Evolutionary conservation across 2,113 vertebrate species (phyloP).

Genomic region (Columba janthina): DNA sequence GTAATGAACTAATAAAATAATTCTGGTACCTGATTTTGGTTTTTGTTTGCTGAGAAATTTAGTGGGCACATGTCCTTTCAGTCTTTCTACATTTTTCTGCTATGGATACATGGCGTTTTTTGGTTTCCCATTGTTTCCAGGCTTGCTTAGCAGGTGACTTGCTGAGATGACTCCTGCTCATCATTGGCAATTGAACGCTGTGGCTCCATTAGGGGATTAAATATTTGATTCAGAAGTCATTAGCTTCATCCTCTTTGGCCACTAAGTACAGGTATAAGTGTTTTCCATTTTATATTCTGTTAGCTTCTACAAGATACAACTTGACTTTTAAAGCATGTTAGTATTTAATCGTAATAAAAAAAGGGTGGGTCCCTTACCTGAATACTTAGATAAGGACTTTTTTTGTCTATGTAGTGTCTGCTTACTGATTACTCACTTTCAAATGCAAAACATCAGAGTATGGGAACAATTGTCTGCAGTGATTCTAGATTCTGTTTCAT

Average conservation of each 20-base stretch:
- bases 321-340: neutral
- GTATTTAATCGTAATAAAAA: neutral
- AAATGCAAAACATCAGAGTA: neutral
- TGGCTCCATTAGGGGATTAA: neutral
- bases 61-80: neutral
- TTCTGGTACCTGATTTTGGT: neutral
- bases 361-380: neutral
- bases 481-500: slow-evolving; percentile 16
- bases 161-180: neutral
- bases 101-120: accelerated
- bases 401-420: slow-evolving; percentile 1
- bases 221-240: neutral
- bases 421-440: slow-evolving; percentile 32
- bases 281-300: neutral
- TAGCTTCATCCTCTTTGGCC: slow-evolving; percentile 18
- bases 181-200: neutral
- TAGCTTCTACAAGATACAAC: neutral
- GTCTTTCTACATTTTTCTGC: neutral
- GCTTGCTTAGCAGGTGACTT: neutral
- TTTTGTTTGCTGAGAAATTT: neutral
- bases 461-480: slow-evolving; percentile 29
- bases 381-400: neutral
- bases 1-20: neutral
- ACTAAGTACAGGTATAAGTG: neutral
- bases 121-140: neutral